Conservation (phyloP, 2,888 invertebrate genomes). For the Tachina fera region DNA sequence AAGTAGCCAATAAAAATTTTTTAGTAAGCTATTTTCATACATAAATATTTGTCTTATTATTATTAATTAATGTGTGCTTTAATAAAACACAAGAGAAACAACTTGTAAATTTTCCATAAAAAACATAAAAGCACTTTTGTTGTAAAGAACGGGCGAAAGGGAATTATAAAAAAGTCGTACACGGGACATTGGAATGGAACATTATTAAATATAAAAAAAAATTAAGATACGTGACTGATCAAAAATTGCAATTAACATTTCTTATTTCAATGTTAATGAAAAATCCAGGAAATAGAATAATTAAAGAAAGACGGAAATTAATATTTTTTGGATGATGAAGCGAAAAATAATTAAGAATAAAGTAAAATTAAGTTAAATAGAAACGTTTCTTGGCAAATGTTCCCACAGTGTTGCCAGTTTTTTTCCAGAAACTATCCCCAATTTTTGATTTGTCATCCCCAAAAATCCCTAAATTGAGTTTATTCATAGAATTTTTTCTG, state of each 20-base stretch:
- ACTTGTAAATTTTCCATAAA: slow-evolving; percentile 12
- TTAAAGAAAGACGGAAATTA: background rate
- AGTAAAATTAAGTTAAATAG: background rate
- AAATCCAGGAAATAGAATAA: slow-evolving; percentile 16
- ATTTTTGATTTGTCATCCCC: too few relatives aligned
- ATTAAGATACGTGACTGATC: background rate
- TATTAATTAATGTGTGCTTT: background rate
- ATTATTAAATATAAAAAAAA: background rate
- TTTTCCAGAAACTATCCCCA: too few relatives aligned
- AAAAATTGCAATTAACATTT: background rate
- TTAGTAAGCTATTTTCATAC: background rate
- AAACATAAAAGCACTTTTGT: background rate
- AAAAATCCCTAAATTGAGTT: too few relatives aligned
- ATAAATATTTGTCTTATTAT: background rate
- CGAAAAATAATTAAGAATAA: background rate
- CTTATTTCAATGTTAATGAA: slow-evolving; percentile 22
- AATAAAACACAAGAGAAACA: background rate
- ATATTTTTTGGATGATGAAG: slow-evolving; percentile 5
- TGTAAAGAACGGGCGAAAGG: background rate
- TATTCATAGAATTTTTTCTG: too few relatives aligned
- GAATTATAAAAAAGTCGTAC: background rate
- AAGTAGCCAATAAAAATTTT: background rate
- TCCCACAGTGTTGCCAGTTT: too few relatives aligned
- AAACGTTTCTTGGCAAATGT: background rate
- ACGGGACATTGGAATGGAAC: slow-evolving; percentile 26